These are phyloP conservation scores for Ormyrus labotus DNA, from an alignment of 2,888 invertebrate species.

Conservation along the genomic window DNA sequence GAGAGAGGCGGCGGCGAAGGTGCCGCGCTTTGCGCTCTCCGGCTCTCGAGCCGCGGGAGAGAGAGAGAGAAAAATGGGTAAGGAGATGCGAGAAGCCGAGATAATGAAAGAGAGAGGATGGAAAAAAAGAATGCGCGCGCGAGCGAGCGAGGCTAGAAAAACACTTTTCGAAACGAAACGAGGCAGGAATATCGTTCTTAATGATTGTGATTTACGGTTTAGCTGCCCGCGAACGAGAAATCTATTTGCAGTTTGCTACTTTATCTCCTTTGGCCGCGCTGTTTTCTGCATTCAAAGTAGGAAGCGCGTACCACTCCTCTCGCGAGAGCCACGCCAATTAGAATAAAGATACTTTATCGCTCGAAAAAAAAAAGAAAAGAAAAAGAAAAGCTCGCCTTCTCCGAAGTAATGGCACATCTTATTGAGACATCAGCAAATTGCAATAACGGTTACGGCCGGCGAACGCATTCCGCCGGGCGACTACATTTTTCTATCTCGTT, in stretches of 20 bases:
- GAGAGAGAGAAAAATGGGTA: not conserved
- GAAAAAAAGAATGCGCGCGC: conserved; percentile 28
- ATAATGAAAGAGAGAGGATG: conserved; percentile 40
- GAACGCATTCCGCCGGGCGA: not conserved
- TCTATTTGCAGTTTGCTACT: not conserved
- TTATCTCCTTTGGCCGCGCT: not conserved
- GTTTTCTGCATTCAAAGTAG: conserved; percentile 1
- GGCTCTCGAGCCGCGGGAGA: conserved; percentile 9
- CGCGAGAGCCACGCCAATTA: too few species aligned
- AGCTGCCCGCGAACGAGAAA: not conserved
- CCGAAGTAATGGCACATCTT: too few species aligned
- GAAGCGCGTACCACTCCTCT: conserved; percentile 3
- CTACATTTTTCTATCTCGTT: conserved; percentile 6
- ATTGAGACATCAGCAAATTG: too few species aligned
- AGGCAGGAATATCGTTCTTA: conserved; percentile 59
- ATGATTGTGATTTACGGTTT: conserved; percentile 72
- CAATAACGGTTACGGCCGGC: too few species aligned
- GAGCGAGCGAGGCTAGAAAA: conserved; percentile 51
- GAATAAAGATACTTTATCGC: too few species aligned
- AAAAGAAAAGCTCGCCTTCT: too few species aligned
- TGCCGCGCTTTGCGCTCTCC: conserved; percentile 14
- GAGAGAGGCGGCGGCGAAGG: conserved; percentile 13
- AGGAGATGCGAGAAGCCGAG: conserved; percentile 7
- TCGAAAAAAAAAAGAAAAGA: too few species aligned
- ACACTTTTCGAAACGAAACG: conserved; percentile 54